A percentile compares a stretch with the other conserved stretches of the same genome.
Evolutionary conservation across 2,113 vertebrate genomes (phyloP).

Genomic region (Rhinogobius similis): DNA sequence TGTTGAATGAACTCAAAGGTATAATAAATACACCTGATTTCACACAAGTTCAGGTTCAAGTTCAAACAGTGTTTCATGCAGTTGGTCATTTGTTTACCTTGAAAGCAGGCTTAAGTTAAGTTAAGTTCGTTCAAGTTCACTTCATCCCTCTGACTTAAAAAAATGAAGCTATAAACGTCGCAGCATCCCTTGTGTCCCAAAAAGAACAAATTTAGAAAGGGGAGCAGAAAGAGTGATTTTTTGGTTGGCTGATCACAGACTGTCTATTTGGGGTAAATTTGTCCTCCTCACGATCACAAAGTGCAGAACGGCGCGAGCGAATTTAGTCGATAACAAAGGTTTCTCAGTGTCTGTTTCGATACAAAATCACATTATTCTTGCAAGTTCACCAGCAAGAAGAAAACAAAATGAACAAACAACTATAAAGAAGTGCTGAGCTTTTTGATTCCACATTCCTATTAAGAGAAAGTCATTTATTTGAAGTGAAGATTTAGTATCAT

Average conservation of each 20-base stretch:
- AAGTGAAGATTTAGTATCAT: not conserved
- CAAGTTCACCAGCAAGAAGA: slow-evolving; percentile 5
- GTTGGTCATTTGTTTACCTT: not conserved
- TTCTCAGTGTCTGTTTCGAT: slow-evolving; percentile 26
- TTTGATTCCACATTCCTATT: not conserved
- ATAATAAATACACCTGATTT: not conserved
- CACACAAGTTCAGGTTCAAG: not conserved
- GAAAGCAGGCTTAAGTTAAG: slow-evolving; percentile 26
- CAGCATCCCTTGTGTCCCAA: slow-evolving; percentile 29
- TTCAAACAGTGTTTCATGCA: not conserved
- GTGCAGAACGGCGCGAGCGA: slow-evolving; percentile 29
- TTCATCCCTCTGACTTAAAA: slow-evolving; percentile 28
- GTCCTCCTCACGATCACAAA: slow-evolving; percentile 34
- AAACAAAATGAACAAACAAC: slow-evolving; percentile 10
- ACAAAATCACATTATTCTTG: slow-evolving; percentile 38
- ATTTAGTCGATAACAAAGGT: slow-evolving; percentile 33
- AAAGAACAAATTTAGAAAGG: slow-evolving; percentile 25
- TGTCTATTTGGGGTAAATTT: slow-evolving; percentile 47
- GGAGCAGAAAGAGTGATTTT: slow-evolving; percentile 26
- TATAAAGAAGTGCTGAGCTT: slow-evolving; percentile 4
- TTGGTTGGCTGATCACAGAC: slow-evolving; percentile 55
- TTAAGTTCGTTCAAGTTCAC: slow-evolving; percentile 52
- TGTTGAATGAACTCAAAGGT: not conserved
- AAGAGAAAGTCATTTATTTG: not conserved
- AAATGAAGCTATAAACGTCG: slow-evolving; percentile 43